phyloP scores from a whole-genome alignment of 2,113 vertebrate genomes.

The Camelus bactrianus region DNA sequence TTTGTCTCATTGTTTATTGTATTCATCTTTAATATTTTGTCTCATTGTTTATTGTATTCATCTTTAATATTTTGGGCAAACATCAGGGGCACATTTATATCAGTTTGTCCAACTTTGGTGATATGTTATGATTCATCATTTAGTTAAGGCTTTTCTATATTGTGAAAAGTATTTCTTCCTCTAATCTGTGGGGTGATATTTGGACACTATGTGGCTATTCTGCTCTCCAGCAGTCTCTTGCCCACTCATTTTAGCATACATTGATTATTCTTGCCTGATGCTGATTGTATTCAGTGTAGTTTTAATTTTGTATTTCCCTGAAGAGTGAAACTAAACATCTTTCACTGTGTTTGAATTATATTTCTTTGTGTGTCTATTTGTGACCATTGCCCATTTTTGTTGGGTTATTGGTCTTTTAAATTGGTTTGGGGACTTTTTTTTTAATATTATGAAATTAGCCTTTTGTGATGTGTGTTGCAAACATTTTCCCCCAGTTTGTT shows the following conservation, averaged over 20 bases:
- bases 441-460: background rate
- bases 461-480: background rate
- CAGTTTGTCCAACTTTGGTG: background rate
- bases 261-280: background rate
- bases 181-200: background rate
- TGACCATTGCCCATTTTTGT: slow-evolving; percentile 34
- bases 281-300: background rate
- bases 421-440: slow-evolving; percentile 15
- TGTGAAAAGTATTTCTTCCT: background rate
- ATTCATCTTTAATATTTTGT: slow-evolving; percentile 1
- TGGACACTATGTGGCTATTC: background rate
- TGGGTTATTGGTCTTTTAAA: background rate
- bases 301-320: slow-evolving; percentile 4
- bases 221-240: background rate
- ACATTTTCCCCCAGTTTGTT: background rate
- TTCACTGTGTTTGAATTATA: background rate
- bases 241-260: background rate
- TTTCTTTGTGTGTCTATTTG: background rate
- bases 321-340: background rate
- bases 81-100: background rate
- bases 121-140: background rate
- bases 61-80: background rate
- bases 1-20: slow-evolving; percentile 22
- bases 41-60: background rate
- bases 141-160: background rate